These are phyloP conservation scores for Pundamilia nyererei DNA, from an alignment of 2,113 vertebrate species.

Conservation along the genomic window DNA sequence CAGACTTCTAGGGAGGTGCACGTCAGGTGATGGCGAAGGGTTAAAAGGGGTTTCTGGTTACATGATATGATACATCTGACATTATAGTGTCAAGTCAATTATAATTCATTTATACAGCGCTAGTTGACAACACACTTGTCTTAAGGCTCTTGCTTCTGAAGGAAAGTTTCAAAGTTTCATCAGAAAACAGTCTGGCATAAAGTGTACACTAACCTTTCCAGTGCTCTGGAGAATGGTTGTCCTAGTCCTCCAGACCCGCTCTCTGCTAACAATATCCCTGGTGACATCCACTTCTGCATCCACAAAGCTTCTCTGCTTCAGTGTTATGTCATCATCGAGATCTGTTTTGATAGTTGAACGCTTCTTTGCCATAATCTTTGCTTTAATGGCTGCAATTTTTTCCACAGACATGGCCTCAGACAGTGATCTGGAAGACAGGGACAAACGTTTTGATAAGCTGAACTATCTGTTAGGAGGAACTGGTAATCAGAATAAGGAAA, in stretches of 20 bases:
- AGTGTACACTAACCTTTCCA: conserved; percentile 80
- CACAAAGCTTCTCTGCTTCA: conserved; percentile 97
- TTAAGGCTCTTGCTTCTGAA: not conserved
- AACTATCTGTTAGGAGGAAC: not conserved
- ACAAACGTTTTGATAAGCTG: not conserved
- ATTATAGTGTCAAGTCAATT: not conserved
- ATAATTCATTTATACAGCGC: not conserved
- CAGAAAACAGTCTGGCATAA: not conserved
- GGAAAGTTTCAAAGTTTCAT: no score
- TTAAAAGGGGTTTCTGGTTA: not conserved
- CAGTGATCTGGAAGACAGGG: conserved; percentile 76
- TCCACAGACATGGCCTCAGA: conserved; percentile 99
- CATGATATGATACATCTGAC: not conserved
- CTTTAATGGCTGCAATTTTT: conserved; percentile 99
- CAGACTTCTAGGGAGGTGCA: not conserved
- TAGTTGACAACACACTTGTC: not conserved
- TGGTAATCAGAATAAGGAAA: not conserved
- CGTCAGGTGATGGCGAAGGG: not conserved
- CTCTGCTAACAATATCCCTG: conserved; percentile 95
- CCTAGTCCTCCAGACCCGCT: conserved; percentile 95
- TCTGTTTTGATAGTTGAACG: conserved; percentile 98
- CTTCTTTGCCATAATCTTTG: conserved; percentile 99
- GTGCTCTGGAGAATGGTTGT: conserved; percentile 97
- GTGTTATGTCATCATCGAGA: conserved; percentile 93
- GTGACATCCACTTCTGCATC: conserved; percentile 97